A percentile compares a stretch with the other conserved stretches of the same genome.
Evolutionary conservation across 2,888 invertebrate genomes (phyloP).

Genomic region (Asteroscopus sphinx): DNA sequence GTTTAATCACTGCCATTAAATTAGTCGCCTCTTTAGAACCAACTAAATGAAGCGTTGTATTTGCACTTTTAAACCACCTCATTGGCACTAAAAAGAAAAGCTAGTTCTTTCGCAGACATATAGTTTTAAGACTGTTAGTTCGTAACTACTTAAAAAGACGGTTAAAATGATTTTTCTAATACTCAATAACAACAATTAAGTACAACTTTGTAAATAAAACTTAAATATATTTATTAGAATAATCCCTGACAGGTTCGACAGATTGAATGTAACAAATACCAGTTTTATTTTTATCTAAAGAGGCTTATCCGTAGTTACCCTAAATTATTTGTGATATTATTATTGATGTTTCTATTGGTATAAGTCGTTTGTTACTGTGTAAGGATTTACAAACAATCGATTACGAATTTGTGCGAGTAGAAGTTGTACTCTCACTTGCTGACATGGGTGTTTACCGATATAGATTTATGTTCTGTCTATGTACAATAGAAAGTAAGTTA

Average conservation of each 20-base stretch:
- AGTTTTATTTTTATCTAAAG: conserved; percentile 67
- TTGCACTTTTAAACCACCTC: conserved; percentile 26
- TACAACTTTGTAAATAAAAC: conserved; percentile 58
- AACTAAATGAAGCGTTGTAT: conserved; percentile 27
- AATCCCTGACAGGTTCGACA: conserved; percentile 23
- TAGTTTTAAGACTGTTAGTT: conserved; percentile 28
- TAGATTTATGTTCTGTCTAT: conserved; percentile 67
- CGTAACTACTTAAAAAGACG: conserved; percentile 4
- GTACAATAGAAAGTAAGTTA: conserved; percentile 80
- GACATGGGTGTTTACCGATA: conserved; percentile 64
- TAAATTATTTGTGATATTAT: conserved; percentile 89
- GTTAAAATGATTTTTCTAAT: conserved; percentile 8
- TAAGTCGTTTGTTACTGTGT: conserved; percentile 53
- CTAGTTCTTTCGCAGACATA: conserved; percentile 26
- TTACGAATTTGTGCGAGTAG: conserved; percentile 41
- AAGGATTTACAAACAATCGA: conserved; percentile 49
- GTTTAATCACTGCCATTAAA: conserved; percentile 83
- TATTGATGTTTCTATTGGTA: conserved; percentile 71
- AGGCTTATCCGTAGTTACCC: conserved; percentile 84
- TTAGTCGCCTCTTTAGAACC: conserved; percentile 83
- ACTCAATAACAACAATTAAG: conserved; percentile 31
- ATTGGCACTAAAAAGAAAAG: conserved; percentile 23
- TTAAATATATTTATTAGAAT: conserved; percentile 40
- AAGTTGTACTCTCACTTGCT: conserved; percentile 47
- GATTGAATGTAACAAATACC: conserved; percentile 44